Conservation (phyloP, 2,113 vertebrate species). For the Nansenia antarctica region DNA sequence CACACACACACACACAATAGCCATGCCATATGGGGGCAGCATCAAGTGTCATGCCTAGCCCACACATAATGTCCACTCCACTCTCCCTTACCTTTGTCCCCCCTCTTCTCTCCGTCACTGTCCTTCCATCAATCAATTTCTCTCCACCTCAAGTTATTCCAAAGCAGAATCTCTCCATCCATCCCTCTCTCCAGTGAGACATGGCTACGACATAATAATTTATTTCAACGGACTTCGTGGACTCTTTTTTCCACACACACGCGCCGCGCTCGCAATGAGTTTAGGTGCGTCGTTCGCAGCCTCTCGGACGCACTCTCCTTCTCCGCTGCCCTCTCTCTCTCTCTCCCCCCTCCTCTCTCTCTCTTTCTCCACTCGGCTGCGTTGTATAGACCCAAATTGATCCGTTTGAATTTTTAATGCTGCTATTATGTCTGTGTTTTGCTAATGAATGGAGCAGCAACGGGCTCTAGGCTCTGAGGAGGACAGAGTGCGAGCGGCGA, state of each 20-base stretch:
- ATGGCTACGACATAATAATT: too few species aligned
- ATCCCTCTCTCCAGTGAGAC: constrained; percentile 19
- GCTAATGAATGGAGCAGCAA: constrained; percentile 58
- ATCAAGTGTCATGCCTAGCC: constrained; percentile 67
- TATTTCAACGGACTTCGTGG: too few species aligned
- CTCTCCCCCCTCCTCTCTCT: constrained; percentile 45
- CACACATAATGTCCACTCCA: constrained; percentile 41
- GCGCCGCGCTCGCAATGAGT: too few species aligned
- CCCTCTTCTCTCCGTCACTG: constrained; percentile 24
- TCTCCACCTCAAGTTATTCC: constrained; percentile 62
- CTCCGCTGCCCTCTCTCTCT: constrained; percentile 32
- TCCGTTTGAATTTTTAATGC: constrained; percentile 88
- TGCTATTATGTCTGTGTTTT: constrained; percentile 78
- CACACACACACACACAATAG: too few species aligned
- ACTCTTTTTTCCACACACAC: too few species aligned
- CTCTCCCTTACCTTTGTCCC: constrained; percentile 33
- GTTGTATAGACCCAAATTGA: constrained; percentile 56
- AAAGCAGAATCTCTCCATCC: constrained; percentile 62
- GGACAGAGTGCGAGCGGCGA: constrained; percentile 18
- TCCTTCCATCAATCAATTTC: constrained; percentile 34
- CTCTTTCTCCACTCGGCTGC: constrained; percentile 38
- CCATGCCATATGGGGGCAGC: constrained; percentile 75
- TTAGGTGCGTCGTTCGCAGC: too few species aligned
- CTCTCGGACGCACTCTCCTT: too few species aligned
- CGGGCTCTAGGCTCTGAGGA: constrained; percentile 54